Percentiles rank a stretch among this genome's conserved stretches.
Evolutionary conservation across 2,113 vertebrate species (phyloP).

Genomic region (Megaceryle maxima): DNA sequence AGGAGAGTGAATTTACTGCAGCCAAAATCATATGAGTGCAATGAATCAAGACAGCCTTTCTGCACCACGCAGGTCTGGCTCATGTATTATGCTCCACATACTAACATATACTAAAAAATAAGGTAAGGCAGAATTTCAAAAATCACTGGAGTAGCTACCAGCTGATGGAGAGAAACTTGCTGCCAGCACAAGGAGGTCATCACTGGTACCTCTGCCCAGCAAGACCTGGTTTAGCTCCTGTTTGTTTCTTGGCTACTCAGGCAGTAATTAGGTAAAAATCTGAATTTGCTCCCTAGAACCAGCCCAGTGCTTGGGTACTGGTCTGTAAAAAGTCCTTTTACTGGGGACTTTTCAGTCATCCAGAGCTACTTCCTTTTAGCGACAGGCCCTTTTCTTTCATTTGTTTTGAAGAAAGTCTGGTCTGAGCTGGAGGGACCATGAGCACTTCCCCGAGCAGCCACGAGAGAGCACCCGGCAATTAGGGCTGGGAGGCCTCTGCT

Average conservation of each 20-base stretch:
- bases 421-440: background rate
- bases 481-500: slow-evolving; percentile 21
- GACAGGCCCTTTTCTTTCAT: background rate
- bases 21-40: slow-evolving; percentile 55
- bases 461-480: slow-evolving; percentile 81
- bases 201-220: background rate
- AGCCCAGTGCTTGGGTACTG: background rate
- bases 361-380: background rate
- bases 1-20: slow-evolving; percentile 56
- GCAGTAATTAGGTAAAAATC: background rate
- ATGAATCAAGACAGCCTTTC: slow-evolving; percentile 55
- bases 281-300: background rate
- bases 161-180: background rate
- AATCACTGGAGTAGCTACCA: background rate
- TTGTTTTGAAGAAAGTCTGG: background rate
- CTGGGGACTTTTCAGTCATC: background rate
- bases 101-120: background rate
- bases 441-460: slow-evolving; percentile 76
- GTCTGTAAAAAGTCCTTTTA: background rate
- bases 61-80: background rate
- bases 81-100: background rate
- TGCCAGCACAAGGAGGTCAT: background rate
- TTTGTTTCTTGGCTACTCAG: background rate
- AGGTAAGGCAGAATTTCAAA: background rate
- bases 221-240: background rate